phyloP scores from a whole-genome alignment of 92 coral and sea anemone species.

The Ricordea florida region DNA sequence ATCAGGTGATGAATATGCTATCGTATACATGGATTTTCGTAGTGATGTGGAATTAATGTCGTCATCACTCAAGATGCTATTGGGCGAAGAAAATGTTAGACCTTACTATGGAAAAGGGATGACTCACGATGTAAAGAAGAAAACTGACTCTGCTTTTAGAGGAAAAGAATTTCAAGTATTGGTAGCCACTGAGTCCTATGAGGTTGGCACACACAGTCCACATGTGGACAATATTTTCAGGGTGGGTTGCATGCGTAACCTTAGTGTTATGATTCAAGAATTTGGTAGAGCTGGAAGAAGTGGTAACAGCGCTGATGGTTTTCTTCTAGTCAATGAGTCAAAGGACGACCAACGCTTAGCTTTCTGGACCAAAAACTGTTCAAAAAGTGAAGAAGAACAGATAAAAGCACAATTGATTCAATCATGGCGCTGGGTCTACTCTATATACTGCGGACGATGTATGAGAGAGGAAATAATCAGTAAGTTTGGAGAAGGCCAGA shows the following conservation, averaged over 20 bases:
- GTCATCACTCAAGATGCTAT: background rate
- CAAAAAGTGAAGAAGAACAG: constrained; percentile 14
- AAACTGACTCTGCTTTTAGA: constrained; percentile 29
- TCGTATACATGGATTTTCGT: constrained; percentile 64
- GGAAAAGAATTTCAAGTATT: constrained; percentile 46
- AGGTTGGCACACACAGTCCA: constrained; percentile 70
- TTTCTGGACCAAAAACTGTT: constrained; percentile 22
- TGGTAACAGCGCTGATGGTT: constrained; percentile 46
- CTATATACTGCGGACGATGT: constrained; percentile 42
- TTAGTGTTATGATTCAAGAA: constrained; percentile 49
- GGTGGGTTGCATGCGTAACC: constrained; percentile 70
- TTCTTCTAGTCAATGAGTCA: constrained; percentile 40
- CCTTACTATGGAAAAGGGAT: constrained; percentile 41
- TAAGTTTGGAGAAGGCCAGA: constrained; percentile 22
- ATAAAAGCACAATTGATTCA: constrained; percentile 1
- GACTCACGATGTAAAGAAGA: constrained; percentile 7
- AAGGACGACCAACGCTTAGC: constrained; percentile 63
- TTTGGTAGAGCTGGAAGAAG: constrained; percentile 70
- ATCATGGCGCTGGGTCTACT: constrained; percentile 62
- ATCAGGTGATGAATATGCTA: constrained; percentile 30
- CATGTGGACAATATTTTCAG: constrained; percentile 56
- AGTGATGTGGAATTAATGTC: constrained; percentile 48
- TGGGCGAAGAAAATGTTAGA: constrained; percentile 43
- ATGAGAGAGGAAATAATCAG: constrained; percentile 19
- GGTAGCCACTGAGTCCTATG: constrained; percentile 69